Base-by-base conservation (phyloP, 2,113 vertebrate species). In the Xiphophorus maculatus region DNA sequence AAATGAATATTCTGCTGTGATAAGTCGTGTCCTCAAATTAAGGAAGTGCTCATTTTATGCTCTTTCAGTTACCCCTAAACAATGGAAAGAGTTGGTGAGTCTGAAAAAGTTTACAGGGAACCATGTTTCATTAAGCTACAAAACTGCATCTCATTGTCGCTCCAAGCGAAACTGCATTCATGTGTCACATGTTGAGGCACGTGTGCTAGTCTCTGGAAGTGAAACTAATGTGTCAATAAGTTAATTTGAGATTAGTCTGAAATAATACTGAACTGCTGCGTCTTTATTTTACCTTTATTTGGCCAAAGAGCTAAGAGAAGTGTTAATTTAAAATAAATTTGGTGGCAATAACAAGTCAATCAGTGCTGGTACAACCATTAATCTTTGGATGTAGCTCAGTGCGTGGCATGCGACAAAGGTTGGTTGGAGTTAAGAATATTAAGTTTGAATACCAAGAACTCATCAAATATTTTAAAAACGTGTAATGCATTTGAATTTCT, bases 71-170 rank as follows among this genome's bases (percentile, higher is more conserved):
- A 19, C 72, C 68, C 42, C 44, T 44, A 76, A 63, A 66, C 67
- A 80, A 81, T 64, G 13, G 79, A 64, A 58, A 76, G 44, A 71
- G 63, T 74, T 66, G 76, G 60, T 70, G 69, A 81, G 74, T 70
- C 64, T 28, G 66, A 71, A n/a, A 37, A 63, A 2, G 69, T 79
- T 44, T 72, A 62, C 62, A 33, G 70, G 42, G 44, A 37, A 75
- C 63, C 63, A 75, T 79, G 66, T 80, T 86, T 60, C 76, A 82
- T 73, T 70, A 87, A 35, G 87, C 74, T 69, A 88, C 71, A 70
- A 63, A 29, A 65, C 62, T 74, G 79, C 27, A 66, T 54, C 74
- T 87, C 27, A 84, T 42, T 68, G 69, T 74, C 66, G 64, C 62
- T 64, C 63, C 35, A 81, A 72, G 42, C 74, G 10, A 28, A 19